phyloP scores from a whole-genome alignment of 2,888 invertebrate species.

The Epirrhoe alternata region DNA sequence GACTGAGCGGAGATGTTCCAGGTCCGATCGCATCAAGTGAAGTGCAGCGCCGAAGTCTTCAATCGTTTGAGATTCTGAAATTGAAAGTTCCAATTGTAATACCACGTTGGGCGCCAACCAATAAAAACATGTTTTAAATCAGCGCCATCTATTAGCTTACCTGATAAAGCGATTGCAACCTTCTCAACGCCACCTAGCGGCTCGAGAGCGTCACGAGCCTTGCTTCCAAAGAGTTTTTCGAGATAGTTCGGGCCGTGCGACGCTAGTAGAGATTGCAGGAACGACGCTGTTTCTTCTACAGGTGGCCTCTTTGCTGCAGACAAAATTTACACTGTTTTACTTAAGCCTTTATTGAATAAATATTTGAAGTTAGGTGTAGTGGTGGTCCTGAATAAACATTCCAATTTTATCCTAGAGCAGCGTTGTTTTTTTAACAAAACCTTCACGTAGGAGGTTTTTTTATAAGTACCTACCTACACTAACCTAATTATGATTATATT shows the following conservation, averaged over 20 bases:
- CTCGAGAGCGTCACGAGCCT: slow-evolving; percentile 95
- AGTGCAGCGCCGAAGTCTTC: slow-evolving; percentile 96
- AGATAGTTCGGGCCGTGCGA: slow-evolving; percentile 98
- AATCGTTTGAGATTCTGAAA: slow-evolving; percentile 96
- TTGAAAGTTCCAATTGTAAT: slow-evolving; percentile 48
- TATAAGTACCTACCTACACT: neutral
- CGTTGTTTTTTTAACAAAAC: neutral
- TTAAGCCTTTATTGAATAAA: neutral
- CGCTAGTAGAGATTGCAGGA: slow-evolving; percentile 95
- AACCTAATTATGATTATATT: neutral
- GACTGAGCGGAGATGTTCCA: slow-evolving; percentile 96
- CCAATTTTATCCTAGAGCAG: neutral
- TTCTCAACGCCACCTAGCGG: slow-evolving; percentile 97
- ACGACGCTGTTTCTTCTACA: slow-evolving; percentile 98
- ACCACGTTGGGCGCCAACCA: slow-evolving; percentile 43
- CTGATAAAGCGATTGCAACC: slow-evolving; percentile 97
- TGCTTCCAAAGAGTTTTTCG: slow-evolving; percentile 97
- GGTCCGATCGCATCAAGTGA: slow-evolving; percentile 93
- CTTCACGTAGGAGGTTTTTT: neutral
- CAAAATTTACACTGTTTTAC: slow-evolving; percentile 16
- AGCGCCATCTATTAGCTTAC: slow-evolving; percentile 74
- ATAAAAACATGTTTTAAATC: neutral
- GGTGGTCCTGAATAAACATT: neutral
- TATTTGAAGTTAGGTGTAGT: too few relatives aligned
- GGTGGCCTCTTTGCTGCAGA: slow-evolving; percentile 96